These are phyloP conservation scores for Coranthus polyacanthus DNA, from an alignment of 2,797 vertebrate genomes.

Conservation along the genomic window DNA sequence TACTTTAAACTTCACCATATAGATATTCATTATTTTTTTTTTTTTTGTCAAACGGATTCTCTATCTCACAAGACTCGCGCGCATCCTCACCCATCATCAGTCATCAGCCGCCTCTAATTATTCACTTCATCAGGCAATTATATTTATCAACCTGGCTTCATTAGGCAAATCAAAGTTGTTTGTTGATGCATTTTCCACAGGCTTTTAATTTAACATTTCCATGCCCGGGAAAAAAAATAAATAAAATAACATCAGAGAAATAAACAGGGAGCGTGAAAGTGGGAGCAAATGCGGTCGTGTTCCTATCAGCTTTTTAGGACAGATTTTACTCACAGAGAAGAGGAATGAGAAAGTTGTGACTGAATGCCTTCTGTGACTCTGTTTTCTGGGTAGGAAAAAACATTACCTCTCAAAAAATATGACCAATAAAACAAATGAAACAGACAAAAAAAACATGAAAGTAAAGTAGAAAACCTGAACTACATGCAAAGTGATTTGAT, in stretches of 20 bases:
- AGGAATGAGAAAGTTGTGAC: slow-evolving; percentile 35
- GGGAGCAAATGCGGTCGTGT: slow-evolving; percentile 8
- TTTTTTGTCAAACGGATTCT: slow-evolving; percentile 5
- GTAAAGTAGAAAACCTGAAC: no score
- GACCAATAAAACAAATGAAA: no score
- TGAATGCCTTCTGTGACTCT: slow-evolving; percentile 37
- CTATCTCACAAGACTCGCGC: not conserved
- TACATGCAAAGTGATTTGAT: no score
- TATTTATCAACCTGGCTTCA: slow-evolving; percentile 28
- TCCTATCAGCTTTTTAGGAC: slow-evolving; percentile 18
- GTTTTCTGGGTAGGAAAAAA: slow-evolving; percentile 11
- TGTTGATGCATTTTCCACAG: slow-evolving; percentile 16
- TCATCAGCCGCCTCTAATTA: slow-evolving; percentile 21
- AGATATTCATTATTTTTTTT: no score
- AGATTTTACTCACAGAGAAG: slow-evolving; percentile 11
- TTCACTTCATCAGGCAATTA: slow-evolving; percentile 28
- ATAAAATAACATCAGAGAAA: slow-evolving; percentile 8
- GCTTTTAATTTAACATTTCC: slow-evolving; percentile 22
- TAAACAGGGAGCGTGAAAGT: slow-evolving; percentile 5
- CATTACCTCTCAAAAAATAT: not conserved
- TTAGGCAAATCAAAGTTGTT: slow-evolving; percentile 39
- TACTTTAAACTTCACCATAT: not conserved
- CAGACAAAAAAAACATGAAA: no score
- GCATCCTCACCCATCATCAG: slow-evolving; percentile 7
- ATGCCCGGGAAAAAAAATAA: not conserved